These are phyloP conservation scores for Carabus problematicus DNA, from an alignment of 2,888 invertebrate genomes.

Conservation along the genomic window DNA sequence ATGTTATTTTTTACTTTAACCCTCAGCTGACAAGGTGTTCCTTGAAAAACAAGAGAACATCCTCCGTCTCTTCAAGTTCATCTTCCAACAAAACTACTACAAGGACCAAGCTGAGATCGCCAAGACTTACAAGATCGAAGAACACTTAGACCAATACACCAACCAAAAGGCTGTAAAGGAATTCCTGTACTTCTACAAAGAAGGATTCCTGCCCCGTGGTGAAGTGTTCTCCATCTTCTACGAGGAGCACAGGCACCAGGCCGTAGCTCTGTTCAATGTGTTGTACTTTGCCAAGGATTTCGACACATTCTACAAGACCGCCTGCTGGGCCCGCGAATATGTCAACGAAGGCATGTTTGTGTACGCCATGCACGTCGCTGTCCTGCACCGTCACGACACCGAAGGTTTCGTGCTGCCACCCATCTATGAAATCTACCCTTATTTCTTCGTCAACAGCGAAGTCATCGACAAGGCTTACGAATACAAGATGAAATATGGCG, in stretches of 20 bases:
- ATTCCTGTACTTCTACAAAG: slow-evolving; percentile 63
- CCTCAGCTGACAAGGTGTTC: slow-evolving; percentile 47
- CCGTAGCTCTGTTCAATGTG: slow-evolving; percentile 69
- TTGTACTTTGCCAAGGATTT: slow-evolving; percentile 75
- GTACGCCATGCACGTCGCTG: slow-evolving; percentile 67
- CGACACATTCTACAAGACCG: slow-evolving; percentile 72
- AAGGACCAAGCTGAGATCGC: slow-evolving; percentile 65
- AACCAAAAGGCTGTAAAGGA: slow-evolving; percentile 65
- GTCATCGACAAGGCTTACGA: slow-evolving; percentile 61
- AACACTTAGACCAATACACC: slow-evolving; percentile 63
- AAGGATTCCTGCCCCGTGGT: slow-evolving; percentile 66
- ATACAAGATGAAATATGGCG: slow-evolving; percentile 62
- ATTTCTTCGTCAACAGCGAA: slow-evolving; percentile 68
- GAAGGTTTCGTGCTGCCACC: slow-evolving; percentile 68
- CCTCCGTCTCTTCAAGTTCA: slow-evolving; percentile 66
- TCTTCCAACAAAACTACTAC: slow-evolving; percentile 68
- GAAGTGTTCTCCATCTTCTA: slow-evolving; percentile 70
- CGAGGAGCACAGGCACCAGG: slow-evolving; percentile 68
- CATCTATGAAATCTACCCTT: slow-evolving; percentile 72
- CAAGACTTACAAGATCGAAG: slow-evolving; percentile 65
- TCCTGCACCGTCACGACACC: slow-evolving; percentile 66
- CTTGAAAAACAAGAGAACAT: slow-evolving; percentile 58
- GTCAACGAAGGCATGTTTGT: slow-evolving; percentile 70
- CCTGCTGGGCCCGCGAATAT: slow-evolving; percentile 71
- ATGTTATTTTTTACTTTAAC: slow-evolving; percentile 54